Percentiles rank a stretch among this genome's conserved stretches.
Evolutionary conservation across 2,113 vertebrate genomes (phyloP).

Genomic region (Ibidorhyncha struthersii): DNA sequence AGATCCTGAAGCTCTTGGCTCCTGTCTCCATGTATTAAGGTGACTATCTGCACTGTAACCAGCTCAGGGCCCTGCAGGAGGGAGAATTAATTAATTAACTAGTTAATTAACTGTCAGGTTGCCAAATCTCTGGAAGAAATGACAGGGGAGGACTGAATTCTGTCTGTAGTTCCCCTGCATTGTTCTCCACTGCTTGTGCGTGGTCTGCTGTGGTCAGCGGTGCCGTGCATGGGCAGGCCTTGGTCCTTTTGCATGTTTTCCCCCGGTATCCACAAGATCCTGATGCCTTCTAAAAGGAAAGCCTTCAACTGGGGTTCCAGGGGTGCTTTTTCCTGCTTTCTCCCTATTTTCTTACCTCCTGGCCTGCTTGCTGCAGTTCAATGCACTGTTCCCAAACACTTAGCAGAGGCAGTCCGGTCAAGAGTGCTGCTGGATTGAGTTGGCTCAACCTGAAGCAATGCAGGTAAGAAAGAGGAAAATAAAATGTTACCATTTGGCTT

Average conservation of each 20-base stretch:
- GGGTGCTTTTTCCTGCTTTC: neutral
- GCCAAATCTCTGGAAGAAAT: neutral
- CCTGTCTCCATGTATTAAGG: neutral
- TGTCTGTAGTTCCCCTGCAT: fast-evolving
- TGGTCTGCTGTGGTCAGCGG: neutral
- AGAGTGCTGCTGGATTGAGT: fast-evolving
- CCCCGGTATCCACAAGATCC: neutral
- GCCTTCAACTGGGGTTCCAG: neutral
- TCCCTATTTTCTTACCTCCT: fast-evolving
- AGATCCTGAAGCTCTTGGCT: neutral
- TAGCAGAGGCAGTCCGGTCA: fast-evolving
- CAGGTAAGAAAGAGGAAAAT: neutral
- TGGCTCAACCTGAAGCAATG: neutral
- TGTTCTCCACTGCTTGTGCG: neutral
- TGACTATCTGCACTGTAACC: neutral
- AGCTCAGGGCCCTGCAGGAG: neutral
- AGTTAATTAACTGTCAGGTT: constrained; percentile 25
- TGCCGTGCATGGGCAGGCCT: neutral
- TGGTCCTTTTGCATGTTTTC: neutral
- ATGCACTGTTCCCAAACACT: fast-evolving
- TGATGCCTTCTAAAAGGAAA: neutral
- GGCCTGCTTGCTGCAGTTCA: neutral
- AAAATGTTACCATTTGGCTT: neutral
- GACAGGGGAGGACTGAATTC: neutral
- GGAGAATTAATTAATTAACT: constrained; percentile 17